These are phyloP conservation scores for Rhinoraja longicauda DNA, from an alignment of 2,797 vertebrate genomes.

Conservation along the genomic window DNA sequence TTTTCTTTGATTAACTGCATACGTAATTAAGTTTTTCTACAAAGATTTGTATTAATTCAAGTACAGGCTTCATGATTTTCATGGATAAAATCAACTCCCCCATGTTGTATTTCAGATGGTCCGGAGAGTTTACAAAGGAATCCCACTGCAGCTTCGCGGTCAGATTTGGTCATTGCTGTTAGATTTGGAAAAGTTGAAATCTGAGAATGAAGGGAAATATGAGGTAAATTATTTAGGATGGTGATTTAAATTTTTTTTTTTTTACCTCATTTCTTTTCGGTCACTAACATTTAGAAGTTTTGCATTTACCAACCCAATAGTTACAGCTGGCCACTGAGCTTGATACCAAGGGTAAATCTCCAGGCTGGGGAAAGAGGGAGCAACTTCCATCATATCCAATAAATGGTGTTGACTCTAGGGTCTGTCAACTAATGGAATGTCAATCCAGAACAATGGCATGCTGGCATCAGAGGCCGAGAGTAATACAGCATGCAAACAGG, in stretches of 20 bases:
- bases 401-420: too few species aligned
- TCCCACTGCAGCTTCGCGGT: constrained; percentile 73
- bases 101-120: constrained; percentile 57
- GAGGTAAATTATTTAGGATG: constrained; percentile 57
- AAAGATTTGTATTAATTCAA: not conserved
- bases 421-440: too few species aligned
- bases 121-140: constrained; percentile 75
- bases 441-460: too few species aligned
- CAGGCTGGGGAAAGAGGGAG: too few species aligned
- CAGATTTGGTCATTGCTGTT: constrained; percentile 75
- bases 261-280: not conserved
- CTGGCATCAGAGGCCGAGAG: too few species aligned
- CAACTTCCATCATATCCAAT: too few species aligned
- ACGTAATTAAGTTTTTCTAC: not conserved
- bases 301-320: too few species aligned
- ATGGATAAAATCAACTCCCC: not conserved
- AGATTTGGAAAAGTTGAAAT: constrained; percentile 71
- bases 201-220: constrained; percentile 71
- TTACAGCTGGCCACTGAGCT: too few species aligned
- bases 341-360: too few species aligned
- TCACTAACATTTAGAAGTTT: not conserved
- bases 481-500: too few species aligned
- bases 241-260: not conserved
- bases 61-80: not conserved
- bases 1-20: too few species aligned